Evolutionary conservation across 2,888 invertebrate species (phyloP), one percentile per base, ranked within the genome.

Genomic region (Scrobipalpa atriplicella): DNA sequence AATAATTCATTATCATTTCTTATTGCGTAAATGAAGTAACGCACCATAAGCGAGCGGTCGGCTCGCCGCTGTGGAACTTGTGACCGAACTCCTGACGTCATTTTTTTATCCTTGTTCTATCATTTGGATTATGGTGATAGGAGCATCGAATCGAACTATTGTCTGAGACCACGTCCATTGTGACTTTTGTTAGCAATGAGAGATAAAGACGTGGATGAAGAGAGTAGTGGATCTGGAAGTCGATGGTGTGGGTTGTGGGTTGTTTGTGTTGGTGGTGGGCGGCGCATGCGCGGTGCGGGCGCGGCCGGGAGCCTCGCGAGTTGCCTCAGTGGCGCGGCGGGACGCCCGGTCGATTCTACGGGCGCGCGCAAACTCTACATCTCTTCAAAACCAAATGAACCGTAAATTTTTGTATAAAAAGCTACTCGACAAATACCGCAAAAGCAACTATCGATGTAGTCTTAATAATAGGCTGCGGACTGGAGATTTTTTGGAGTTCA

Each of bases 241-340:
- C 75, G 69, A 77, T 79, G 77, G 80, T 77, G 79, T 0, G 38
- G 56, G 36, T 38, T 16, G 16, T 13, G 29, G 51, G 62, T 62
- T 19, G 66, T 61, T 52, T 10, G 51, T 51, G 64, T 41, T 52
- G 80, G 80, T 70, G 78, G n/a, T 8, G 69, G 69, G 71, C 65
- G 70, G 66, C 67, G 71, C 68, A 67, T 66, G 68, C 64, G 69
- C 90, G 84, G 68, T 71, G 69, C 73, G 69, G 74, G 75, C 78
- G 77, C 79, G 78, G 81, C 85, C 84, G 80, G 83, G 85, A 85
- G 82, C 84, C 83, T 80, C 76, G 79, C 65, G 75, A 81, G 81
- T 81, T 75, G 84, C 84, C 84, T 91, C 90, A 92, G 92, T 92
- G 90, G 86, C 86, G 89, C 90, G 89, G 84, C 88, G 88, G 86